A percentile compares a stretch with the other conserved stretches of the same genome.
phyloP scores from a whole-genome alignment of 2,113 vertebrate species.

The Heteronetta atricapilla region DNA sequence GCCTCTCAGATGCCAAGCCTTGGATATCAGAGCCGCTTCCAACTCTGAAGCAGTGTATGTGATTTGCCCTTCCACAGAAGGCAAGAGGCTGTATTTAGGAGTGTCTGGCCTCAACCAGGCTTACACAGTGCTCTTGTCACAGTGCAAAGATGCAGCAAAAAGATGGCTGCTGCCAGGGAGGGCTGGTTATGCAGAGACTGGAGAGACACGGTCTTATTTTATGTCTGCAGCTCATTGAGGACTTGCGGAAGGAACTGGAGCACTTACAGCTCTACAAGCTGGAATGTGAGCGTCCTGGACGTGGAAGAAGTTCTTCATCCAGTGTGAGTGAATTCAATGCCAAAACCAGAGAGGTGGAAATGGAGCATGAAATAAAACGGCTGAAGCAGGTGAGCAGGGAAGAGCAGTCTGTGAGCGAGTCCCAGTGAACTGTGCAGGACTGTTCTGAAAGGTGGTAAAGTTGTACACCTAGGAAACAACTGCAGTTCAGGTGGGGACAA shows the following conservation, averaged over 20 bases:
- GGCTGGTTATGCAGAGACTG: not conserved
- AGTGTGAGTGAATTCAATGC: slow-evolving; percentile 86
- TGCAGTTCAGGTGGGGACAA: not conserved
- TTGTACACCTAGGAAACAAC: not conserved
- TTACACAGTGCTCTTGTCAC: not conserved
- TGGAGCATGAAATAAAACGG: slow-evolving; percentile 93
- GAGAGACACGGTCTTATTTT: not conserved
- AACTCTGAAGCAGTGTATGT: not conserved
- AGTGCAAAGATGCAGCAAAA: not conserved
- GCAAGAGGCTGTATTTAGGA: not conserved
- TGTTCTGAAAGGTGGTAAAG: not conserved
- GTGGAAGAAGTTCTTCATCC: slow-evolving; percentile 83
- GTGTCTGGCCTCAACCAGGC: not conserved
- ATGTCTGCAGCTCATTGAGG: slow-evolving; percentile 89
- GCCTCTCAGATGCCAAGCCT: not conserved
- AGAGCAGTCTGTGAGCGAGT: not conserved
- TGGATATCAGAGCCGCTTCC: not conserved
- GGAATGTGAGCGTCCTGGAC: slow-evolving; percentile 86
- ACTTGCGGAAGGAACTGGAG: slow-evolving; percentile 92
- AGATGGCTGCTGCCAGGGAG: not conserved
- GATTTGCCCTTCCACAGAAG: not conserved
- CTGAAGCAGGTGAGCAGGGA: slow-evolving; percentile 88
- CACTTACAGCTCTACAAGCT: slow-evolving; percentile 93
- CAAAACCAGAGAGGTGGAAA: slow-evolving; percentile 90
- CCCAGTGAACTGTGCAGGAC: not conserved